Evolutionary conservation across 2,888 invertebrate genomes (phyloP), one percentile per base, ranked within the genome.

Genomic region (Sthenelais limicola): DNA sequence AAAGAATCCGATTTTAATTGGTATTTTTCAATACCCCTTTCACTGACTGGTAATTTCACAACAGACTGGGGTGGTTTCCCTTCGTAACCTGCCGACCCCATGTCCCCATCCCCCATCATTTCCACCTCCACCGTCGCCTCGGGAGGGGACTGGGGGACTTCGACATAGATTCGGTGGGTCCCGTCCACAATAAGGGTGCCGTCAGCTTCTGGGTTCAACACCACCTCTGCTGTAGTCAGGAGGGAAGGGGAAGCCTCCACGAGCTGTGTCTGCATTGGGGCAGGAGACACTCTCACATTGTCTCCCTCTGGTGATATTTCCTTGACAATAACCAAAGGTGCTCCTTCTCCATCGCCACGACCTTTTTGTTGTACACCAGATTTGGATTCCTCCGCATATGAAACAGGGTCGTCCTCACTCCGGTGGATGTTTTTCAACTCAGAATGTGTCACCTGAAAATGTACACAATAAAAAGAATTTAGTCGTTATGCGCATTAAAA

Each of bases 381-480:
- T 18, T 43, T 43, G 47, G 18, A 43, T 43, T 43, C 32, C 30
- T 70, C 47, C 7, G 2, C 49, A 28, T 70, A 38, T 9, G 28
- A n/a, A 43, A 28, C n/a, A 5, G 43, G 43, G 3, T 68, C 47
- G 5, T 68, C 56, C 12, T 35, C 56, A 28, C 47, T 51, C 28
- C 69, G 72, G 9, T 71, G 58, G 52, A 85, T 84, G 51, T 83
- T 84, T 78, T 85, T 83, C 26, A 86, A 79, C 71, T 86, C 86
- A 28, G 83, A 84, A 74, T 85, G 83, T n/a, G 86, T 85, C 0
- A 86, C 86, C 62, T 62, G 38, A 1, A 62, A 62, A 26, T 43
- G 18, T 9, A 43, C 12, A 43, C 43, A 43, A 43, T 43, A 43
- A 12, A 9, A 43, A 43, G 43, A 43, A 18, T 43, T 18, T 43